Conservation (phyloP, 2,797 vertebrate genomes). For the Cuculus canorus region DNA sequence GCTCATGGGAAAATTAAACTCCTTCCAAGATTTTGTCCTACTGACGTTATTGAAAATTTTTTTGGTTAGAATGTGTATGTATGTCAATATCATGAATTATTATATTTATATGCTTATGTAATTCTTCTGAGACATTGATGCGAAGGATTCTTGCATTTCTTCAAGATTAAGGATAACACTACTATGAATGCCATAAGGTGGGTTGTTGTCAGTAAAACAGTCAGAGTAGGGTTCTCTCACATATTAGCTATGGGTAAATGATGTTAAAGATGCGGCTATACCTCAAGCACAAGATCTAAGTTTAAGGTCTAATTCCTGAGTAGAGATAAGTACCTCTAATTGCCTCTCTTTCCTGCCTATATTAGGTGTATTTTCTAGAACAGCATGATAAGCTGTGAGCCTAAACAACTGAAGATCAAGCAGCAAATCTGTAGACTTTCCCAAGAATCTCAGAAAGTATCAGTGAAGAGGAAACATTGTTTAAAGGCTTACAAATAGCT, state of each 20-base stretch:
- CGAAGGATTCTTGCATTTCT: neutral
- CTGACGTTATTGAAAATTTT: neutral
- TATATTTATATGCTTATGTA: neutral
- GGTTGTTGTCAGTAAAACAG: neutral
- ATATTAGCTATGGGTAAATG: neutral
- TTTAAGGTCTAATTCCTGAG: neutral
- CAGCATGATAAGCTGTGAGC: neutral
- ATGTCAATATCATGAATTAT: neutral
- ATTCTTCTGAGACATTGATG: neutral
- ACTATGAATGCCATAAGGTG: neutral
- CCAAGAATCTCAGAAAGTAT: neutral
- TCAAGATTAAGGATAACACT: neutral
- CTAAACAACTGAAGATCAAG: neutral
- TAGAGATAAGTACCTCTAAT: neutral
- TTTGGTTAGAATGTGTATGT: neutral
- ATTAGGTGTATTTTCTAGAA: neutral
- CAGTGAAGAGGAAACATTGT: neutral
- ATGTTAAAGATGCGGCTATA: neutral
- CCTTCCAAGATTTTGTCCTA: neutral
- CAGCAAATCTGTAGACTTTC: neutral
- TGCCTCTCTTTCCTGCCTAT: neutral
- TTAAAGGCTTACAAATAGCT: neutral
- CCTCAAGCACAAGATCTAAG: neutral
- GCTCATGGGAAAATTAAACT: neutral
- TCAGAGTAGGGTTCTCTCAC: neutral